phyloP scores from a whole-genome alignment of 1,140 invertebrate genomes.

The Amyelois transitella region DNA sequence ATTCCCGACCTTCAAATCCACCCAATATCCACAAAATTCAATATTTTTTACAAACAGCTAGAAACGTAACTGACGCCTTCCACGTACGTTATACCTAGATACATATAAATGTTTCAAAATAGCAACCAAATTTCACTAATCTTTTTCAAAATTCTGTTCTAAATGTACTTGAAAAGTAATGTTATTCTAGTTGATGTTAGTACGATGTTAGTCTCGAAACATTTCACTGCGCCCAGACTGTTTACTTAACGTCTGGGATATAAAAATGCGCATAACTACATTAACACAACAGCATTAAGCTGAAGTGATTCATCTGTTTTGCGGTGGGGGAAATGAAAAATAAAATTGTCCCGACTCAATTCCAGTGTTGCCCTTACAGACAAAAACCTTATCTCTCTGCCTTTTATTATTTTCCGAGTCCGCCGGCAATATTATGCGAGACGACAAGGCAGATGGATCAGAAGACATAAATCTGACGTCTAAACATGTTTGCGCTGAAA shows the following conservation, averaged over 20 bases:
- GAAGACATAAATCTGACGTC: conserved; percentile 66
- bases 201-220: neutral
- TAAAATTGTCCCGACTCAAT: conserved; percentile 58
- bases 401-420: conserved; percentile 68
- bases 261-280: conserved; percentile 14
- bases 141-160: too few species aligned
- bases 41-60: too few species aligned
- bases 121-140: too few species aligned
- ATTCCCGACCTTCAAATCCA: too few species aligned
- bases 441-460: conserved; percentile 59
- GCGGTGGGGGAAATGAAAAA: conserved; percentile 48
- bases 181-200: neutral
- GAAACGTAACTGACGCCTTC: too few species aligned
- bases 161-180: too few species aligned
- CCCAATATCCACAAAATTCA: too few species aligned
- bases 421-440: conserved; percentile 63
- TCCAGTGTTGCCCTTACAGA: conserved; percentile 46
- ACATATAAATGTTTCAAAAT: too few species aligned
- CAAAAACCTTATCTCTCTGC: conserved; percentile 57
- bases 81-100: too few species aligned
- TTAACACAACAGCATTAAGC: conserved; percentile 18
- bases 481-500: conserved; percentile 62
- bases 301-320: conserved; percentile 31
- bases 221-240: neutral
- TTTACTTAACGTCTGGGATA: conserved; percentile 1